Evolutionary conservation across 2,888 invertebrate genomes (phyloP).

Genomic region (Epirrhoe tristata): DNA sequence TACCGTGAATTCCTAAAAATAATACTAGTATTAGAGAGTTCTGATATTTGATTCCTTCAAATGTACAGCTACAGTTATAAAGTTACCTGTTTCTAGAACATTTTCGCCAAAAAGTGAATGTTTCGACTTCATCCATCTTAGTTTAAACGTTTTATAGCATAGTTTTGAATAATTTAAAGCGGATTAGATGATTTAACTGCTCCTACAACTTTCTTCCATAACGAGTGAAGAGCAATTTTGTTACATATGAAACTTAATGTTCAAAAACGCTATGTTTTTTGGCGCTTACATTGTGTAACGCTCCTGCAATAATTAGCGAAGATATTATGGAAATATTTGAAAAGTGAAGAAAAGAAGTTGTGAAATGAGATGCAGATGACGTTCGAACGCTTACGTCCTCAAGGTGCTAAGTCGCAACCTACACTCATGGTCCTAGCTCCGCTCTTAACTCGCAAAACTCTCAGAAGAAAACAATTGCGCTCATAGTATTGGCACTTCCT

Average conservation of each 20-base stretch:
- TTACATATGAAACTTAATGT: slow-evolving; percentile 29
- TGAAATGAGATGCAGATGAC: neutral
- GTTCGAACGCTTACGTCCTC: neutral
- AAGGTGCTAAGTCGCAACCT: neutral
- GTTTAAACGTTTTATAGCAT: slow-evolving; percentile 39
- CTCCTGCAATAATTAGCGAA: neutral
- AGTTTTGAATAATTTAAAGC: slow-evolving; percentile 37
- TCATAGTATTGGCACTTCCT: slow-evolving; percentile 41
- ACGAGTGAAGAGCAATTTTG: slow-evolving; percentile 38
- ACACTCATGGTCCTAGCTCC: neutral
- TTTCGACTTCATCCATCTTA: slow-evolving; percentile 28
- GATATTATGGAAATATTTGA: neutral
- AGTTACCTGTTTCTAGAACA: slow-evolving; percentile 13
- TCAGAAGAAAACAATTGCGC: slow-evolving; percentile 37
- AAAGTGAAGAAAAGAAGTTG: neutral
- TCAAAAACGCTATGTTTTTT: slow-evolving; percentile 6
- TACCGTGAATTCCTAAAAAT: too few species aligned
- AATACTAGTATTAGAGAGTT: too few species aligned
- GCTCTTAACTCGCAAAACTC: slow-evolving; percentile 17
- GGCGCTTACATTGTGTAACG: neutral
- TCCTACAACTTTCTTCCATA: slow-evolving; percentile 43
- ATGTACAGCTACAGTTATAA: neutral
- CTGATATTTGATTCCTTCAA: too few species aligned
- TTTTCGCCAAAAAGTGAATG: slow-evolving; percentile 33
- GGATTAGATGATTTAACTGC: slow-evolving; percentile 32